Base-by-base conservation (phyloP, 2,113 vertebrate genomes). In the Pteronura brasiliensis region DNA sequence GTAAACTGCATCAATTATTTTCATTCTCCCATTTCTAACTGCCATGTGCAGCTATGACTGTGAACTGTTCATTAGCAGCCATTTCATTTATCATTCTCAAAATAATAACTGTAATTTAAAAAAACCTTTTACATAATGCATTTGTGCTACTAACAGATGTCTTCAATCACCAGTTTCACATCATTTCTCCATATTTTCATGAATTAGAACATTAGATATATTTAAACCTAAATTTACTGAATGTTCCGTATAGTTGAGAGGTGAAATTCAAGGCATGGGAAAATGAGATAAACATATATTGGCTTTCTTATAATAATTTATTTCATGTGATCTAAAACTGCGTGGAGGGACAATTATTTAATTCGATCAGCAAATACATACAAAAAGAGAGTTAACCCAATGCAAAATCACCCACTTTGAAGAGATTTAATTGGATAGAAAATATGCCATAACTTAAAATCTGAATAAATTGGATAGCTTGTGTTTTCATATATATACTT, bases 11-110 rank as follows among this genome's bases (percentile, higher is more conserved):
- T n/a, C 42, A 71, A n/a, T 52, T 65, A 82, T 88, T 85, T 76
- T 67, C 55, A 96, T 88, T 80, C 98, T 98, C 98, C 98, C 98
- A 98, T 98, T 97, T 93, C 95, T 98, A 98, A 93, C 57, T n/a
- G 14, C 59, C 98, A 15, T 11, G 57, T 95, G 91, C 88, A 86
- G 86, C 97, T 97, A 93, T 87, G 96, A 97, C 97, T 90, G 90
- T 90, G 55, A 97, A 85, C 65, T 93, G 59, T 88, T 98, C 96
- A 95, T 88, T 95, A 98, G 84, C 3, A 31, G 74, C 71, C 90
- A 90, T 95, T 97, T 65, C 82, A 82, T 96, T 98, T 97, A 65
- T 96, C 93, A 95, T 61, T 91, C 97, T 96, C 98, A 97, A 98
- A 97, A 96, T 94, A 88, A 98, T 96, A 97, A 95, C 93, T 96